These are phyloP conservation scores for Tetranychus cinnabarinus DNA, from an alignment of 1,140 invertebrate species.

Conservation along the genomic window DNA sequence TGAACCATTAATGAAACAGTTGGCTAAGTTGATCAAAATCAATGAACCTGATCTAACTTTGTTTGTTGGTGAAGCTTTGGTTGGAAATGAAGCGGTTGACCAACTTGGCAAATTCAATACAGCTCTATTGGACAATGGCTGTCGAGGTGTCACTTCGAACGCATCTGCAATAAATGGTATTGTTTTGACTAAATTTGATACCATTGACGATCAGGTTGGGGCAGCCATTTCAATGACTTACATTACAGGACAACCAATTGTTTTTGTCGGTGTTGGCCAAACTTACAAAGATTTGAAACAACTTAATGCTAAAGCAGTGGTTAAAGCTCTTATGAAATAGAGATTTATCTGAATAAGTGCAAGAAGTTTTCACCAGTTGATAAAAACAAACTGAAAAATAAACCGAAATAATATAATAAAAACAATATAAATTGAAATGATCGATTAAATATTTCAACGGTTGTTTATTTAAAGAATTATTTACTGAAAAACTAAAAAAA, in stretches of 20 bases:
- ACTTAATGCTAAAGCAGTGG: slow-evolving; percentile 87
- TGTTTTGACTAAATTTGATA: slow-evolving; percentile 36
- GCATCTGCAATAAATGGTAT: slow-evolving; percentile 30
- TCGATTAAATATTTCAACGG: too few species aligned
- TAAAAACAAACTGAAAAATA: background rate
- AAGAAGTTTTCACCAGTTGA: background rate
- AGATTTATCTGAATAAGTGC: background rate
- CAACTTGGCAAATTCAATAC: slow-evolving; percentile 97
- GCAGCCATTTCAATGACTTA: slow-evolving; percentile 99
- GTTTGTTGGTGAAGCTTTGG: slow-evolving; percentile 95
- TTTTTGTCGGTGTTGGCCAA: slow-evolving; percentile 97
- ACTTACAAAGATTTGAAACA: slow-evolving; percentile 94
- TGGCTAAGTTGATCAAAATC: slow-evolving; percentile 65
- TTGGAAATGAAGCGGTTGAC: slow-evolving; percentile 99
- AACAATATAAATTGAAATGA: too few species aligned
- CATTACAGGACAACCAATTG: slow-evolving; percentile 96
- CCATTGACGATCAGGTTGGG: slow-evolving; percentile 48
- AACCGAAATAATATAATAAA: too few species aligned
- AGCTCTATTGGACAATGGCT: slow-evolving; percentile 32
- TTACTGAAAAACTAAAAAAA: too few species aligned
- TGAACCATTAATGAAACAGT: slow-evolving; percentile 86
- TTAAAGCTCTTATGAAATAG: slow-evolving; percentile 57
- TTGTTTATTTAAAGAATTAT: too few species aligned
- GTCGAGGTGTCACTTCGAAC: background rate
- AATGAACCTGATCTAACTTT: slow-evolving; percentile 93